These are phyloP conservation scores for Plemyria rubiginata DNA, from an alignment of 2,888 invertebrate species.

Conservation along the genomic window DNA sequence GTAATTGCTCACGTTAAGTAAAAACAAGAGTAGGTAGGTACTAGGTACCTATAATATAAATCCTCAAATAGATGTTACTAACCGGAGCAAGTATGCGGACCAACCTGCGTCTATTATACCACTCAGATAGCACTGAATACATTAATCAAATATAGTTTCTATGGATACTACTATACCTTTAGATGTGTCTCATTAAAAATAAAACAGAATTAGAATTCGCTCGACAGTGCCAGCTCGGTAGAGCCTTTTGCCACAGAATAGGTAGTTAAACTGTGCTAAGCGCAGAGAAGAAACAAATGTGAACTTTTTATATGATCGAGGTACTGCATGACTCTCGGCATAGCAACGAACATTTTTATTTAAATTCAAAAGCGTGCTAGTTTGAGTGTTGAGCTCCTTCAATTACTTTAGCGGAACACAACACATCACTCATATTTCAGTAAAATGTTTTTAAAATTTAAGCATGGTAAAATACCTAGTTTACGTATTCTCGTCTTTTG, in stretches of 20 bases:
- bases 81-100: conserved; percentile 11
- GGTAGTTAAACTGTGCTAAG: conserved; percentile 2
- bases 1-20: conserved; percentile 26
- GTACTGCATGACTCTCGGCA: conserved; percentile 1
- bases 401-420: conserved; percentile 3
- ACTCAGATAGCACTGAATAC: no score
- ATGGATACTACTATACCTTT: conserved; percentile 10
- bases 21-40: conserved; percentile 14
- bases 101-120: no score
- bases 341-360: conserved; percentile 5
- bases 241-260: conserved; percentile 14
- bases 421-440: conserved; percentile 5
- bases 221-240: conserved; percentile 4
- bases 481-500: not conserved
- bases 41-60: conserved; percentile 15
- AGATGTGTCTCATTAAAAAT: conserved; percentile 27
- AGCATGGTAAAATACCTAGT: not conserved
- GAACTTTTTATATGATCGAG: conserved; percentile 6
- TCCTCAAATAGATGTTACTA: conserved; percentile 28
- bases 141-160: conserved; percentile 13
- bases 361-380: conserved; percentile 6
- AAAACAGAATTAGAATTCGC: conserved; percentile 19
- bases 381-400: conserved; percentile 6
- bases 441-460: not conserved
- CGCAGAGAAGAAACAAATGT: conserved; percentile 8